Base-by-base conservation (phyloP, 2,888 invertebrate genomes). In the Macropis europaea region DNA sequence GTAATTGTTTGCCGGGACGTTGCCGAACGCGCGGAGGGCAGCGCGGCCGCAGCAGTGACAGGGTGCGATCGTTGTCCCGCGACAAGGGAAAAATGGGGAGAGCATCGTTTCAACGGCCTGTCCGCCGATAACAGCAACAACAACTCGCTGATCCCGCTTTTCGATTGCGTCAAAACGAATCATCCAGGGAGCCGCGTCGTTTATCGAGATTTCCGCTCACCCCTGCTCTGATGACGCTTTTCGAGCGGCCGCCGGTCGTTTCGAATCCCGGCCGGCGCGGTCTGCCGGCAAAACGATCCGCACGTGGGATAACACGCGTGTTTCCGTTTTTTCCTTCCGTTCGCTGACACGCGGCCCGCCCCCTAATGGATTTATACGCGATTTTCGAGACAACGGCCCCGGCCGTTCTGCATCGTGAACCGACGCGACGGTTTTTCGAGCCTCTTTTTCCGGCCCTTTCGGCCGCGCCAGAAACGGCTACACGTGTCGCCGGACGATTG, bases 1-100 rank as follows among this genome's bases (percentile, higher is more conserved):
- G 63, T 66, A 68, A 66, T 78, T 79, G 62, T 73, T 64, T 64
- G 50, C 47, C 11, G 54, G 48, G 47, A 45, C 71, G 62, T 66
- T 76, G 43, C n/a, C 54, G 43, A 50, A 36, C 53, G 48, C 30
- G 40, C n/a, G n/a, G n/a, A n/a, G 43, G 54, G 43, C 54, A 42
- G 4, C 17, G 43, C 52, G 36, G 42, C 54, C n/a, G n/a, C n/a
- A n/a, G n/a, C n/a, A n/a, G n/a, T n/a, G n/a, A n/a, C n/a, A n/a
- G n/a, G n/a, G n/a, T n/a, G 40, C 60, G 59, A 73, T 73, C 54
- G 52, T 42, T 40, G 53, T 59, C 63, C 43, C 34, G 34, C 40
- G 62, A 45, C 54, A 9, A 15, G 42, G 11, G 26, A 15, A 9
- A 26, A 36, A 17, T 2, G 24, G 32, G 22, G 4, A 32, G 5